Conservation (phyloP, 2,888 invertebrate genomes). For the Dichetophora obliterata region DNA sequence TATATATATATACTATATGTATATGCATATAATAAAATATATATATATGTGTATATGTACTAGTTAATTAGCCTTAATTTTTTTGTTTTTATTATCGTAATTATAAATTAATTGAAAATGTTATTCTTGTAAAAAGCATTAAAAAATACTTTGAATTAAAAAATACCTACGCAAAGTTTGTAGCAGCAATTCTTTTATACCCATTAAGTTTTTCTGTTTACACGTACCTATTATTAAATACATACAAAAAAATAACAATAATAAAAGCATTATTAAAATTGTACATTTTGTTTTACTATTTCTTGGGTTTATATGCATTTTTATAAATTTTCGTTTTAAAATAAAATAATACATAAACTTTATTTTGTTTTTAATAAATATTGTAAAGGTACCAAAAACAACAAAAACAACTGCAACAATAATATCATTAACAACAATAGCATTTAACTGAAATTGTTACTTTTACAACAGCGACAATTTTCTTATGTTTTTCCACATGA, state of each 20-base stretch:
- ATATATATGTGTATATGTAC: neutral
- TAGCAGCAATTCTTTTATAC: neutral
- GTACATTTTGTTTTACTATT: neutral
- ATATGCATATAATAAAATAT: neutral
- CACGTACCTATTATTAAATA: neutral
- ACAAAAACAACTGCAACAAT: neutral
- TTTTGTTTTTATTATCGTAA: slow-evolving; percentile 18
- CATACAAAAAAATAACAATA: neutral
- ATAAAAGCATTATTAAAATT: neutral
- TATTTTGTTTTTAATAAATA: neutral
- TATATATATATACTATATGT: neutral
- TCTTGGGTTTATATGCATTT: neutral
- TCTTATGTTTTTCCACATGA: slow-evolving; percentile 23
- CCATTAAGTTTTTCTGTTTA: slow-evolving; percentile 4
- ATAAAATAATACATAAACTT: neutral
- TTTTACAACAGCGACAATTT: neutral
- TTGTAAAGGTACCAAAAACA: neutral
- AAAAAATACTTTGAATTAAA: slow-evolving; percentile 25
- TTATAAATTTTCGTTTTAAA: neutral
- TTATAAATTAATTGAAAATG: slow-evolving; percentile 31
- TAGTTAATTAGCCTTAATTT: slow-evolving; percentile 31
- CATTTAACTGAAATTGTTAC: too few relatives aligned
- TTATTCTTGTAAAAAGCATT: slow-evolving; percentile 19
- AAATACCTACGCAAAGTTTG: neutral
- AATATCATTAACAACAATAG: neutral